Conservation (phyloP, 2,797 vertebrate genomes). For the Pseudocheirus occidentalis region DNA sequence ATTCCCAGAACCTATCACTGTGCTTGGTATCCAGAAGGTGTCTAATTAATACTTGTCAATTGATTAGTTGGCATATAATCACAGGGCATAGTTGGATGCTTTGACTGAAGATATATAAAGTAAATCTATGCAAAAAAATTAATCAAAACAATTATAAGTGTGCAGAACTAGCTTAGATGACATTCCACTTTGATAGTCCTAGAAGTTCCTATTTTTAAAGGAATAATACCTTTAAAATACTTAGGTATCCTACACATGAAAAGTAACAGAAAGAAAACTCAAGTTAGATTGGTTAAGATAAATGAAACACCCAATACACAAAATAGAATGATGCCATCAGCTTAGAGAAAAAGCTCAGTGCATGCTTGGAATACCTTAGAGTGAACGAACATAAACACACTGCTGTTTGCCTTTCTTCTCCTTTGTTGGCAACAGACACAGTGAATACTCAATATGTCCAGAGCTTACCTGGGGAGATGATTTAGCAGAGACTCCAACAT, state of each 20-base stretch:
- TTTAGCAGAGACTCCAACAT: slow-evolving; percentile 62
- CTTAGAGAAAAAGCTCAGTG: slow-evolving; percentile 37
- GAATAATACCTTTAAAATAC: slow-evolving; percentile 16
- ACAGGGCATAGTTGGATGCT: background rate
- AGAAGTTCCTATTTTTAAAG: slow-evolving; percentile 1
- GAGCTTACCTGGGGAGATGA: slow-evolving; percentile 34
- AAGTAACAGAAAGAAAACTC: slow-evolving; percentile 8
- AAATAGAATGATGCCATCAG: slow-evolving; percentile 50
- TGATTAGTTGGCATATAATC: background rate
- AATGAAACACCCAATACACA: slow-evolving; percentile 54
- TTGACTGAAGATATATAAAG: background rate
- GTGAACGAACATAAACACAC: slow-evolving; percentile 71
- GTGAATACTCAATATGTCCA: slow-evolving; percentile 72
- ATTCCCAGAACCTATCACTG: background rate
- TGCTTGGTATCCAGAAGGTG: background rate
- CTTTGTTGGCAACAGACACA: slow-evolving; percentile 71
- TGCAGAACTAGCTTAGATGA: background rate
- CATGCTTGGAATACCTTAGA: slow-evolving; percentile 49
- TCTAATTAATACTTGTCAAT: background rate
- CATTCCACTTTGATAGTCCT: background rate
- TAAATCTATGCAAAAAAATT: background rate
- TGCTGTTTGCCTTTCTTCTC: slow-evolving; percentile 69
- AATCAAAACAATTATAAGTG: background rate
- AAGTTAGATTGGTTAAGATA: slow-evolving; percentile 42
- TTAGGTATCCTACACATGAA: background rate